Evolutionary conservation across 1,140 invertebrate genomes (phyloP).

Genomic region (Tetragnatha versicolor): DNA sequence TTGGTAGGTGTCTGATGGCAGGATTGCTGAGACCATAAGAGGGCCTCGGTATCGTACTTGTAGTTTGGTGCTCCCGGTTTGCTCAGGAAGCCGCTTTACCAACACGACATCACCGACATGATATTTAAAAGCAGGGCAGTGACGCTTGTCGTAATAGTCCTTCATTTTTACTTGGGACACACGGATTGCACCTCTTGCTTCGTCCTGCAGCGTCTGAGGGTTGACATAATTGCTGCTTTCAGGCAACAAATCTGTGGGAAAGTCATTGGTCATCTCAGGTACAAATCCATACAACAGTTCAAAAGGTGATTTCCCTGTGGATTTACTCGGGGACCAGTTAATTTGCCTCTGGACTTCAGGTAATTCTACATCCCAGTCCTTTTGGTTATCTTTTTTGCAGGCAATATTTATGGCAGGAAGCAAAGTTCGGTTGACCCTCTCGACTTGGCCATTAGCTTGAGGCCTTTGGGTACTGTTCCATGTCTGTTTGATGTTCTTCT

Average conservation of each 20-base stretch:
- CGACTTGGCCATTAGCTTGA: neutral
- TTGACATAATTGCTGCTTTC: neutral
- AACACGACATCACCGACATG: too few species aligned
- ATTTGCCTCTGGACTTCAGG: neutral
- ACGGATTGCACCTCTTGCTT: too few species aligned
- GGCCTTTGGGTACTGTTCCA: neutral
- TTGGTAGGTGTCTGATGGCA: too few species aligned
- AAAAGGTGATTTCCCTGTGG: neutral
- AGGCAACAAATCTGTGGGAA: neutral
- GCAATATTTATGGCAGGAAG: neutral
- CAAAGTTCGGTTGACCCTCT: neutral
- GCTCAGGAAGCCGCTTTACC: too few species aligned
- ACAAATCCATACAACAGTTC: too few species aligned
- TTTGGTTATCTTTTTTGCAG: neutral
- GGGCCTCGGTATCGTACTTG: too few species aligned
- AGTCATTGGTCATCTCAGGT: too few species aligned
- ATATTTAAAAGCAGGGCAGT: too few species aligned
- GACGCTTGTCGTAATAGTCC: too few species aligned
- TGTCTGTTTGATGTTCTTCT: neutral
- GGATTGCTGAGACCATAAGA: too few species aligned
- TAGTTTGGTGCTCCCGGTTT: too few species aligned
- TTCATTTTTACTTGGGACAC: too few species aligned
- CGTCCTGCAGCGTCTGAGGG: neutral
- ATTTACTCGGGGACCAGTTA: slow-evolving; percentile 7
- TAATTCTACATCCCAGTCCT: neutral